Evolutionary conservation across 2,113 vertebrate species (phyloP), one percentile per base, ranked within the genome.

Genomic region (Dendropsophus ebraccatus): DNA sequence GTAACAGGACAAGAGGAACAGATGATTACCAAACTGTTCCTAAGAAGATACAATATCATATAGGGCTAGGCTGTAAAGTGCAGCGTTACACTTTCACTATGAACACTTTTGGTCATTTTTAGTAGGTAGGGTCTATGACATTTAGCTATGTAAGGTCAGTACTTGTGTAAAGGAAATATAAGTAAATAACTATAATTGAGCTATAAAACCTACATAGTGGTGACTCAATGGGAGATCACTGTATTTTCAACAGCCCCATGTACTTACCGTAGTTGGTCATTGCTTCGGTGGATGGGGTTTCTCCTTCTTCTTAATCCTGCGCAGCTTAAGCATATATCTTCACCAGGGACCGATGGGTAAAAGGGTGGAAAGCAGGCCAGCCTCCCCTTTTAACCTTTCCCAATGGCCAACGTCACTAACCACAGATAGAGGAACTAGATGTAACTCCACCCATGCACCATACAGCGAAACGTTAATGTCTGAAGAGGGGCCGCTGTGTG

Each of bases 391-490:
- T 87, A 87, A 86, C 65, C 67, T 73, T 50, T 62, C 69, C 16
- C 54, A 75, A 76, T 56, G 78, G 35, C 85, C 52, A 73, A 87
- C 78, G 85, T 87, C 77, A 87, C 69, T 49, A 81, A 87, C 85
- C 85, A 87, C 85, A 81, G 75, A 79, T 37, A 84, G 85, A 80
- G 85, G 85, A 87, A 87, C 85, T 81, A 87, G 69, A 58, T 49
- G 17, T 37, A 30, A 70, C 73, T 56, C 85, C 85, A 62, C 85
- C 85, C 85, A 72, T 70, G 47, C 37, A 62, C 77, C 67, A 73
- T 50, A 78, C 12, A 79, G 77, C 45, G 58, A 69, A 69, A 49
- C 32, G 41, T 86, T 73, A 80, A 86, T 73, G 84, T 74, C 83
- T 84, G 60, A 62, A 73, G 70, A 60, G 35, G 60, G 67, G 25